Evolutionary conservation across 2,797 vertebrate species (phyloP).

Genomic region (Forpus xanthops): DNA sequence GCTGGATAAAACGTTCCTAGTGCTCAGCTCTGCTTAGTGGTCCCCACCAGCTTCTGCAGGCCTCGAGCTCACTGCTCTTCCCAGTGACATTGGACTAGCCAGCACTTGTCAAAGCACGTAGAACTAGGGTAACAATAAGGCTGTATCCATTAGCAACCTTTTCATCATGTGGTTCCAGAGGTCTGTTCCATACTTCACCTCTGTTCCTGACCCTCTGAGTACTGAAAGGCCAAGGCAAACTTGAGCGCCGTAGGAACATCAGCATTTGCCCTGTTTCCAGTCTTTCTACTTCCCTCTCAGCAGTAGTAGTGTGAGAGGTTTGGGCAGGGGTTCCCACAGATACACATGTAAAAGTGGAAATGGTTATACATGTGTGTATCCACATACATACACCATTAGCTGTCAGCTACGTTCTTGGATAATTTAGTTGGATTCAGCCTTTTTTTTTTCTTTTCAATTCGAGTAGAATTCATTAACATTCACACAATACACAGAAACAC

Average conservation of each 20-base stretch:
- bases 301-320: neutral
- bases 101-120: neutral
- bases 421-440: neutral
- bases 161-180: neutral
- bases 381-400: neutral
- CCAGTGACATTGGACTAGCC: neutral
- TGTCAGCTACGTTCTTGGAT: neutral
- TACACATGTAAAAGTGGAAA: neutral
- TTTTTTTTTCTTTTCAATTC: neutral
- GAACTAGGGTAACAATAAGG: neutral
- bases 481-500: neutral
- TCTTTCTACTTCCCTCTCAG: neutral
- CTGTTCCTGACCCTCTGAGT: neutral
- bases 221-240: neutral
- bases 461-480: neutral
- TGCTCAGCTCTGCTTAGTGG: neutral
- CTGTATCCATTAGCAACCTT: neutral
- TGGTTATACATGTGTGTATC: neutral
- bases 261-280: neutral
- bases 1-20: neutral
- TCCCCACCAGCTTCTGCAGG: neutral
- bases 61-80: fast-evolving
- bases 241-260: neutral
- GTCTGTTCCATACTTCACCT: neutral
- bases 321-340: neutral